Conservation (phyloP, 2,113 vertebrate species). For the Solea solea region DNA sequence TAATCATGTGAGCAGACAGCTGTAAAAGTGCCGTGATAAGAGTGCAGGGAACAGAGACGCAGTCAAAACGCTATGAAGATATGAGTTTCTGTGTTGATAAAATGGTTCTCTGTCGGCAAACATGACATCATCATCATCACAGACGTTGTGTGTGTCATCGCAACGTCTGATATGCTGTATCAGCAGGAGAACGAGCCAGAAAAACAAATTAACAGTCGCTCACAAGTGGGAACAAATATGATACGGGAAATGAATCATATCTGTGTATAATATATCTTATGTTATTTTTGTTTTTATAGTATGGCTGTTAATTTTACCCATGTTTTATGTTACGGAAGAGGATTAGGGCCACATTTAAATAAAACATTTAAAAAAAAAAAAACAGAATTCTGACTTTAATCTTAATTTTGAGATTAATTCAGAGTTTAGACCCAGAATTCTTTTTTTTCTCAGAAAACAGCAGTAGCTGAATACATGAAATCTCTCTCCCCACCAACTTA, state of each 20-base stretch:
- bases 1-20: conserved; percentile 23
- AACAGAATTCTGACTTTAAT: too few species aligned
- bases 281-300: too few species aligned
- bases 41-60: conserved; percentile 7
- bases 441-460: too few species aligned
- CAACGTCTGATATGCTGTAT: conserved; percentile 34
- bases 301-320: too few species aligned
- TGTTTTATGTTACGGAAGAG: too few species aligned
- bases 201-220: conserved; percentile 45
- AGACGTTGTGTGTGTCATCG: conserved; percentile 22
- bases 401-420: too few species aligned
- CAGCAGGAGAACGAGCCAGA: conserved; percentile 33
- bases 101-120: conserved; percentile 16
- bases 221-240: background rate
- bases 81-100: conserved; percentile 24
- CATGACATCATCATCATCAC: conserved; percentile 38
- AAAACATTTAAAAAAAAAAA: too few species aligned
- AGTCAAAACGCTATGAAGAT: background rate
- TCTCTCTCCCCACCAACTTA: conserved; percentile 1
- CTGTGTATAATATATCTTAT: background rate
- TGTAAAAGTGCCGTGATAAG: conserved; percentile 40
- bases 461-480: background rate
- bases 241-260: conserved; percentile 29
- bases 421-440: too few species aligned
- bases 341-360: too few species aligned